phyloP scores from a whole-genome alignment of 2,797 vertebrate species.

The Smutsia temminckii region DNA sequence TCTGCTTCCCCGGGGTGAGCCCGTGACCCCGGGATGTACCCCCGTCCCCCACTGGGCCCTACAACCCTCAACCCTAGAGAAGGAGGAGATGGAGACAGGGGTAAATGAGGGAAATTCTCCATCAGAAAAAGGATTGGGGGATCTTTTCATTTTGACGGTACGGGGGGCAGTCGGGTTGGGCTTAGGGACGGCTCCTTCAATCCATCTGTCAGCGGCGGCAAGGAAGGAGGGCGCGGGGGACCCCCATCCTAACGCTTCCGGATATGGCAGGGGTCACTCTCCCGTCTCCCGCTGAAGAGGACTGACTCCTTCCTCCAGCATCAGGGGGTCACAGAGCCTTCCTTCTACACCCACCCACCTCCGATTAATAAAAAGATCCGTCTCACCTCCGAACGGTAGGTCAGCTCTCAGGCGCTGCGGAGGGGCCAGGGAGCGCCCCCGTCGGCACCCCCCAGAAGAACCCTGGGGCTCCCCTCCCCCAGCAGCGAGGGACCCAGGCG shows the following conservation, averaged over 20 bases:
- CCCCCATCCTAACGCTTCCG: slow-evolving; percentile 24
- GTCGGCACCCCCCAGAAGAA: slow-evolving; percentile 53
- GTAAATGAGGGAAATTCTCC: background rate
- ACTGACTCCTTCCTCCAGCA: background rate
- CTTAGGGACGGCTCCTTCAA: slow-evolving; percentile 24
- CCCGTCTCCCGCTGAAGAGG: background rate
- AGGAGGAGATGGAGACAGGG: background rate
- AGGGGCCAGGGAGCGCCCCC: slow-evolving; percentile 39
- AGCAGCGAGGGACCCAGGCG: slow-evolving; percentile 67
- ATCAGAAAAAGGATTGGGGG: background rate
- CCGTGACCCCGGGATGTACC: background rate
- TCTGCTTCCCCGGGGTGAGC: background rate
- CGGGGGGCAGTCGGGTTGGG: slow-evolving; percentile 21
- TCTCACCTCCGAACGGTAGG: slow-evolving; percentile 75
- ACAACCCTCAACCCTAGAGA: too few species aligned
- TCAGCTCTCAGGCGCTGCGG: slow-evolving; percentile 66
- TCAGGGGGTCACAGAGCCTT: background rate
- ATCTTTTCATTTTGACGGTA: background rate
- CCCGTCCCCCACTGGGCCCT: background rate
- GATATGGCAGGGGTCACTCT: background rate
- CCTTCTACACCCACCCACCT: slow-evolving; percentile 70
- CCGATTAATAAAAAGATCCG: slow-evolving; percentile 60
- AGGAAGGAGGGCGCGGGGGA: background rate
- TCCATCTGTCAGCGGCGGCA: background rate
- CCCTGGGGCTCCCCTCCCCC: slow-evolving; percentile 64